Percentiles rank a stretch among this genome's conserved stretches.
Conservation (phyloP, 2,113 vertebrate genomes). For the Saguinus midas region DNA sequence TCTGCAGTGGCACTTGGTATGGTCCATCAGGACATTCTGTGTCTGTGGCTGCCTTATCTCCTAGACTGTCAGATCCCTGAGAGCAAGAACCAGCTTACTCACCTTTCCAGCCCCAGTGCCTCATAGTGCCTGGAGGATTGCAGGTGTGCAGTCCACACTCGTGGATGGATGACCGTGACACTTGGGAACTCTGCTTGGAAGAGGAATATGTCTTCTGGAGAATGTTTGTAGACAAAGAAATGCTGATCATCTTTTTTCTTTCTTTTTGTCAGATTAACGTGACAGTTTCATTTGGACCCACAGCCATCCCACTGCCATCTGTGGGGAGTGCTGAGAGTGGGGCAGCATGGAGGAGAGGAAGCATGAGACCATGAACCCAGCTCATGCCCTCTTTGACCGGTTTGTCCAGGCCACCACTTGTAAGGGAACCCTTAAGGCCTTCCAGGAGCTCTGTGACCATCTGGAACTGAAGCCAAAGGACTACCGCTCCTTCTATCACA, state of each 20-base stretch:
- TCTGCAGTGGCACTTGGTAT: neutral
- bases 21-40: neutral
- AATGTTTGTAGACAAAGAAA: neutral
- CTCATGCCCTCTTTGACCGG: slow-evolving; percentile 94
- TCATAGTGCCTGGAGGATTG: neutral
- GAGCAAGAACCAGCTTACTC: neutral
- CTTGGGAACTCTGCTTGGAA: neutral
- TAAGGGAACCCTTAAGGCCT: slow-evolving; percentile 96
- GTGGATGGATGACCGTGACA: neutral
- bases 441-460: slow-evolving; percentile 96
- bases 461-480: slow-evolving; percentile 94
- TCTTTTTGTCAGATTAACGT: slow-evolving; percentile 77
- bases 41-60: neutral
- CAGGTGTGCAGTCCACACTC: fast-evolving
- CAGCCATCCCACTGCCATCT: neutral
- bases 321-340: slow-evolving; percentile 52
- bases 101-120: neutral
- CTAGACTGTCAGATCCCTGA: neutral
- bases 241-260: slow-evolving; percentile 30
- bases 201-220: neutral
- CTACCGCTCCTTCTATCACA: slow-evolving; percentile 96
- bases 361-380: slow-evolving; percentile 86
- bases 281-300: slow-evolving; percentile 69
- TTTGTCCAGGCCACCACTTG: slow-evolving; percentile 97
- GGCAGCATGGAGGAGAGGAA: slow-evolving; percentile 85